Percentiles rank a stretch among this genome's conserved stretches.
Conservation (phyloP, 2,113 vertebrate species). For the human (Homo sapiens) region GRCh38 chr6:82581001-82581500, state of each 20-base stretch:
- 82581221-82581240: background rate
- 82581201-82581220: slow-evolving; percentile 36
- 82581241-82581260: background rate
- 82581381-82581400: background rate
- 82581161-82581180: background rate
- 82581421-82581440: background rate
- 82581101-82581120: background rate
- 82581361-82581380: background rate
- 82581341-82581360: background rate
- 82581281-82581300: background rate
- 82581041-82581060: background rate
- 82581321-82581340: background rate
- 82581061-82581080: background rate
- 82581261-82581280: background rate
- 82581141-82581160: background rate
- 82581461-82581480: background rate
- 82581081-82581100: background rate
- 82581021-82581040: background rate
- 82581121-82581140: background rate
- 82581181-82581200: background rate
- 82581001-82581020: background rate
- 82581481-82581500: background rate
- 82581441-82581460: background rate
- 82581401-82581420: background rate
- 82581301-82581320: background rate